phyloP scores from a whole-genome alignment of 2,888 invertebrate species.

The Dexiosoma caninum region DNA sequence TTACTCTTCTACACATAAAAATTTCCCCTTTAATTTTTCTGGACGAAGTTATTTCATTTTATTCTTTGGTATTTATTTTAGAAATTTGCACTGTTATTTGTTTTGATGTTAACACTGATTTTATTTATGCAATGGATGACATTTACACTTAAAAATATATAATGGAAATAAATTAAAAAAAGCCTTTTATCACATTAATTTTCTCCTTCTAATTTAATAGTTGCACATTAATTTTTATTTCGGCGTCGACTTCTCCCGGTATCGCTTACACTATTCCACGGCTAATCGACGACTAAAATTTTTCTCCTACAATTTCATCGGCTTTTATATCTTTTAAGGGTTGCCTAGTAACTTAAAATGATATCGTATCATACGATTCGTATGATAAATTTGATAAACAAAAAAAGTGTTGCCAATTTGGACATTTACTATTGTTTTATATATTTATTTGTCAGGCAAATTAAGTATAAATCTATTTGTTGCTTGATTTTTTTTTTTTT shows the following conservation, averaged over 20 bases:
- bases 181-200: slow-evolving; percentile 47
- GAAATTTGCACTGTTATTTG: slow-evolving; percentile 55
- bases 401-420: neutral
- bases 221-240: neutral
- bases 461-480: too few relatives aligned
- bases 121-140: neutral
- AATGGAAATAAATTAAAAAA: slow-evolving; percentile 19
- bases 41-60: slow-evolving; percentile 33
- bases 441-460: too few relatives aligned
- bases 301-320: slow-evolving; percentile 45
- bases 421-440: too few relatives aligned
- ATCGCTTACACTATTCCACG: slow-evolving; percentile 49
- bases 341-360: neutral
- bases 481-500: too few relatives aligned
- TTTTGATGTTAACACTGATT: neutral
- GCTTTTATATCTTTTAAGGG: slow-evolving; percentile 37
- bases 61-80: slow-evolving; percentile 42
- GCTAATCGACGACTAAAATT: slow-evolving; percentile 53
- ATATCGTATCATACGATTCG: neutral
- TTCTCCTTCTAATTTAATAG: slow-evolving; percentile 3
- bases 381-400: neutral
- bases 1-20: neutral
- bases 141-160: slow-evolving; percentile 46
- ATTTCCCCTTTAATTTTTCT: slow-evolving; percentile 49
- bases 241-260: slow-evolving; percentile 22